Evolutionary conservation across 2,113 vertebrate genomes (phyloP).

Genomic region (Cepphus grylle): DNA sequence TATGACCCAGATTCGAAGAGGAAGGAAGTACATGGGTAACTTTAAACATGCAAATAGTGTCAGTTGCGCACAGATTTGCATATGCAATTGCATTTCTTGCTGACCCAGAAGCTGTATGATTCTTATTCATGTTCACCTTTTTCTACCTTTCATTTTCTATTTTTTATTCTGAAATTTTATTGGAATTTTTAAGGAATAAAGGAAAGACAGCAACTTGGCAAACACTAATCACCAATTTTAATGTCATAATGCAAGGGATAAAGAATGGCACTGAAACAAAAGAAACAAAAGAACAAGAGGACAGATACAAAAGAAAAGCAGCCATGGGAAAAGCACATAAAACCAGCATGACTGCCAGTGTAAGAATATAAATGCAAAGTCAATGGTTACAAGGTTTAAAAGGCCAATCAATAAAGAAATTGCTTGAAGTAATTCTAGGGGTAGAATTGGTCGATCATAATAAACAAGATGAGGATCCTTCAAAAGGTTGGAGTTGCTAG

Average conservation of each 20-base stretch:
- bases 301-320: background rate
- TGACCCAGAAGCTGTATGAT: background rate
- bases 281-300: background rate
- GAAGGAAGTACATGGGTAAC: background rate
- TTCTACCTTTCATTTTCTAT: background rate
- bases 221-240: background rate
- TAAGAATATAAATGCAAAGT: slow-evolving; percentile 9
- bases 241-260: background rate
- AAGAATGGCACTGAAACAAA: background rate
- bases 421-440: background rate
- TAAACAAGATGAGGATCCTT: background rate
- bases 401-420: slow-evolving; percentile 9
- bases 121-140: background rate
- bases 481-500: background rate
- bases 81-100: background rate
- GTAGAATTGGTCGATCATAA: background rate
- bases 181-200: background rate
- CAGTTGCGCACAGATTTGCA: background rate
- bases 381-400: slow-evolving; percentile 3
- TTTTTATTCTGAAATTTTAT: background rate
- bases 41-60: slow-evolving; percentile 3
- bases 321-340: background rate
- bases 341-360: background rate
- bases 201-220: background rate
- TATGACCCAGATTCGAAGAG: background rate